Evolutionary conservation across 2,888 invertebrate species (phyloP).

Genomic region (Chymomyza fuscimana): DNA sequence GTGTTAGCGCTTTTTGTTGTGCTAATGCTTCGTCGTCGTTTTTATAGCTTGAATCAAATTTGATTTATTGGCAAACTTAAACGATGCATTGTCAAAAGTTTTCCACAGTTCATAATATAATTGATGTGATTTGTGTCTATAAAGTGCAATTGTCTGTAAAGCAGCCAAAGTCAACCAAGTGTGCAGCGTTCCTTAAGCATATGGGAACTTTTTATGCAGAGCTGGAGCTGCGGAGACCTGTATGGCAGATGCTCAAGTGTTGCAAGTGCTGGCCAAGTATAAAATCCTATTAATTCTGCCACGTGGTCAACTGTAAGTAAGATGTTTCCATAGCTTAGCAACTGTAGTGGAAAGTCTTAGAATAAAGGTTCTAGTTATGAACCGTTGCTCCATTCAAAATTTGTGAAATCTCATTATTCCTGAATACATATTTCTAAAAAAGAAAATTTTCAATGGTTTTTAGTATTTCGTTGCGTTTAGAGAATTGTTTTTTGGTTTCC

Average conservation of each 20-base stretch:
- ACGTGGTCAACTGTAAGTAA: not conserved
- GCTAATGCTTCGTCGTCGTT: conserved; percentile 61
- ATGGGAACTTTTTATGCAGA: conserved; percentile 51
- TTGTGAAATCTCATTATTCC: no score
- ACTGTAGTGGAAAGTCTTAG: no score
- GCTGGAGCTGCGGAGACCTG: not conserved
- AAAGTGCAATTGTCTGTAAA: conserved; percentile 69
- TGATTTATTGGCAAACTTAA: conserved; percentile 67
- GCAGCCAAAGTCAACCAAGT: conserved; percentile 14
- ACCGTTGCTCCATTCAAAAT: no score
- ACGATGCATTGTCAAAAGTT: conserved; percentile 41
- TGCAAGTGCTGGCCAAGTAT: not conserved
- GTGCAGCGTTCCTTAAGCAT: conserved; percentile 34
- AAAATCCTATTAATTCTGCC: not conserved
- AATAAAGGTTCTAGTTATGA: no score
- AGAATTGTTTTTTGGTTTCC: no score
- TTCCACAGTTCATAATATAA: conserved; percentile 62
- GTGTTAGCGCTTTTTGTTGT: conserved; percentile 59
- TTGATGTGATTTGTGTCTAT: conserved; percentile 72
- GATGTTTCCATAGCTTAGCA: not conserved
- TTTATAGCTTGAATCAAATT: conserved; percentile 69
- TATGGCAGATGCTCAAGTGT: not conserved
- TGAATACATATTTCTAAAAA: no score
- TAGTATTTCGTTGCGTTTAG: no score
- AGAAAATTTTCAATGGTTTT: no score